Evolutionary conservation across 2,113 vertebrate genomes (phyloP).

Genomic region (Colaptes auratus): DNA sequence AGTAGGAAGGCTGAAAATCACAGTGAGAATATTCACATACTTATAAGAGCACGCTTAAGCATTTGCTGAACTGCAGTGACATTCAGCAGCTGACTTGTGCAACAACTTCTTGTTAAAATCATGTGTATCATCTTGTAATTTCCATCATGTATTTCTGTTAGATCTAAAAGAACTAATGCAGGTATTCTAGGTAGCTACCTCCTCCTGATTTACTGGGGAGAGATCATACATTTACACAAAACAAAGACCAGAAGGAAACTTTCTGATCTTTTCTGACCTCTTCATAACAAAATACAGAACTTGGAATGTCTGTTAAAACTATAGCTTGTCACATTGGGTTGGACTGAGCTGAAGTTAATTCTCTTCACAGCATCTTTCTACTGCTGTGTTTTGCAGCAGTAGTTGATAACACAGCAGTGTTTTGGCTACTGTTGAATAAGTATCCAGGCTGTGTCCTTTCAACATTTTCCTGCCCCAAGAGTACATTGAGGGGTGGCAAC

Average conservation of each 20-base stretch:
- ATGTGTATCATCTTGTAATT: neutral
- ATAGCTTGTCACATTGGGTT: neutral
- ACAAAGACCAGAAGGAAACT: neutral
- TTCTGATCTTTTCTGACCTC: neutral
- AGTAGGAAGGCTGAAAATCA: neutral
- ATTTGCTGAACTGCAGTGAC: neutral
- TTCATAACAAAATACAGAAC: neutral
- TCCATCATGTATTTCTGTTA: neutral
- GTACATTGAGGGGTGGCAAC: no score
- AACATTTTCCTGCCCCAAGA: no score
- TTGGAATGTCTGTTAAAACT: neutral
- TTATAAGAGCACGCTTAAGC: neutral
- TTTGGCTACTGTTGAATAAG: no score
- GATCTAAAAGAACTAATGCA: neutral
- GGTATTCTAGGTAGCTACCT: neutral
- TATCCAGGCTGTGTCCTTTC: no score
- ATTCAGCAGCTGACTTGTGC: neutral
- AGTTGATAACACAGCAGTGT: no score
- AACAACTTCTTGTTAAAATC: neutral
- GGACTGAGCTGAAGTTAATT: no score
- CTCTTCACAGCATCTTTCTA: no score
- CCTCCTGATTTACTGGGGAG: neutral
- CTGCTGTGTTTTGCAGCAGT: no score
- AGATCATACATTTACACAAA: neutral
- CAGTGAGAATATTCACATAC: neutral